phyloP scores from a whole-genome alignment of 2,888 invertebrate species.

The Nephrotoma appendiculata region DNA sequence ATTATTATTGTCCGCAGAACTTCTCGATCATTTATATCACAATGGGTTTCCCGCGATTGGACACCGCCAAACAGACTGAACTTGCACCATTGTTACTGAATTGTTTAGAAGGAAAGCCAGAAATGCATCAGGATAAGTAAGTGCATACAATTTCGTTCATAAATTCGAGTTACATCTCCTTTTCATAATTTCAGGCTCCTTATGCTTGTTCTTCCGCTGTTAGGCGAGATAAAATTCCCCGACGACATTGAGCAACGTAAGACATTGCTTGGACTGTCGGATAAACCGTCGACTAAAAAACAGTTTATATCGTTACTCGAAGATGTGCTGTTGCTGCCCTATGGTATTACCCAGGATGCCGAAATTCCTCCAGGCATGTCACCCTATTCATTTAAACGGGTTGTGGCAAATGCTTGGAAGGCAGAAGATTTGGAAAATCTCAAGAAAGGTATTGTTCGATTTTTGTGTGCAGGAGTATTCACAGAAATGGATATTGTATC shows the following conservation, averaged over 20 bases:
- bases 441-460: constrained; percentile 67
- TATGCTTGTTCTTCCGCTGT: constrained; percentile 61
- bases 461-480: constrained; percentile 65
- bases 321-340: constrained; percentile 73
- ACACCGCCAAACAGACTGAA: constrained; percentile 56
- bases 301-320: constrained; percentile 58
- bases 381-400: constrained; percentile 57
- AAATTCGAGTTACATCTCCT: constrained; percentile 2
- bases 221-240: constrained; percentile 52
- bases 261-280: constrained; percentile 51
- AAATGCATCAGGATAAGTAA: constrained; percentile 72
- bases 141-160: constrained; percentile 7
- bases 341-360: constrained; percentile 37
- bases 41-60: constrained; percentile 74
- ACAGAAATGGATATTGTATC: constrained; percentile 56
- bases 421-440: constrained; percentile 71
- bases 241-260: constrained; percentile 46
- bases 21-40: constrained; percentile 89
- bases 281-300: constrained; percentile 41
- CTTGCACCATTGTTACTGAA: constrained; percentile 60
- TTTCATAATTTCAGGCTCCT: constrained; percentile 45
- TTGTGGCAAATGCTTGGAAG: constrained; percentile 55
- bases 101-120: constrained; percentile 66
- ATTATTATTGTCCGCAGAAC: constrained; percentile 46
- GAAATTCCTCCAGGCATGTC: constrained; percentile 63